Conservation (phyloP, 1,140 invertebrate genomes). For the Drosophila aff. region DNA sequence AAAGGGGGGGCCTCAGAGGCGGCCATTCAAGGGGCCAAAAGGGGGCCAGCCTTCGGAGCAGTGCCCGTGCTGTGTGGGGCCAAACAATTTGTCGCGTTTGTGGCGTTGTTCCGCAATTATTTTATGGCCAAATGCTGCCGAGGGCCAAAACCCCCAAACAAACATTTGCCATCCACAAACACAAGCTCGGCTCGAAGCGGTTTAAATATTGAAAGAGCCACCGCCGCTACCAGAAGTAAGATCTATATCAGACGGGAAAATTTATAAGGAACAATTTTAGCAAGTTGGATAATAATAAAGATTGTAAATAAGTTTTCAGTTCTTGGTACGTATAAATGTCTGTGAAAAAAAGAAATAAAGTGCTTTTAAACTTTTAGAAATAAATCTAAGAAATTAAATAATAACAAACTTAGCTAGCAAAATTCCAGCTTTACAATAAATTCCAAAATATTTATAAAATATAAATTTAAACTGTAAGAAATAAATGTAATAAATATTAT, state of each 20-base stretch:
- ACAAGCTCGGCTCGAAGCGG: neutral
- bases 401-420: too few species aligned
- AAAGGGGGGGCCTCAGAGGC: neutral
- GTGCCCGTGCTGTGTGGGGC: conserved; percentile 21
- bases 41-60: conserved; percentile 8
- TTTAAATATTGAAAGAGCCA: conserved; percentile 24
- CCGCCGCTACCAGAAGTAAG: conserved; percentile 17
- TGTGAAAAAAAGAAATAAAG: neutral
- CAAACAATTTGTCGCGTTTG: conserved; percentile 59
- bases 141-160: conserved; percentile 35
- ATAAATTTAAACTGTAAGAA: too few species aligned
- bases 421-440: too few species aligned
- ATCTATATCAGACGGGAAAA: conserved; percentile 13
- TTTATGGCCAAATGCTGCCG: conserved; percentile 48
- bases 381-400: too few species aligned
- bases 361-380: neutral
- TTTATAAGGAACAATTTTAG: neutral
- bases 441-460: too few species aligned
- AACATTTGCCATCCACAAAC: conserved; percentile 31
- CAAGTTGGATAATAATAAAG: too few species aligned
- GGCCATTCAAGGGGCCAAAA: neutral
- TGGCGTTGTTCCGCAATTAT: conserved; percentile 71
- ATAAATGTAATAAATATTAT: too few species aligned
- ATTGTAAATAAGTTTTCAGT: neutral
- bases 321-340: neutral